Conservation (phyloP, 1,140 invertebrate species). For the Rhopalosiphum maidis region DNA sequence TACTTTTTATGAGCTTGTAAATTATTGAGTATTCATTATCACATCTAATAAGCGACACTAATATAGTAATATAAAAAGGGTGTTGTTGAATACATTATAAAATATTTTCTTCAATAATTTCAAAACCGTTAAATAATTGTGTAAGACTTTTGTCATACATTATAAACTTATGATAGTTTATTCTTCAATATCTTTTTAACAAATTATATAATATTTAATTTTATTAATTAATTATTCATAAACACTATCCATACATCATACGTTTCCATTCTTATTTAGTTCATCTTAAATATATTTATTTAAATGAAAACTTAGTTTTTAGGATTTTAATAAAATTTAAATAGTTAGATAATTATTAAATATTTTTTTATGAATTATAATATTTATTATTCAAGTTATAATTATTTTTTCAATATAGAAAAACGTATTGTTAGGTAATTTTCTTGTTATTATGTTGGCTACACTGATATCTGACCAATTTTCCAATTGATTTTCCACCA, state of each 20-base stretch:
- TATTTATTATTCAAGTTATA: neutral
- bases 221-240: neutral
- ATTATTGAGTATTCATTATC: neutral
- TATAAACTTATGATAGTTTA: neutral
- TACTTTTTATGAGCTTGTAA: neutral
- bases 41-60: neutral
- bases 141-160: neutral
- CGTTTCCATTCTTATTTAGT: neutral
- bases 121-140: neutral
- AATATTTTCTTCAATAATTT: too few species aligned
- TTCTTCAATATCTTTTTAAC: neutral
- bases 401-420: neutral
- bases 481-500: conserved; percentile 56
- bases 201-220: neutral
- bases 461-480: conserved; percentile 40
- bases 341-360: neutral
- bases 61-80: neutral
- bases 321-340: neutral
- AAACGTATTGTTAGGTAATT: neutral
- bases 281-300: neutral
- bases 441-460: neutral
- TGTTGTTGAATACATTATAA: neutral
- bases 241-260: neutral
- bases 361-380: neutral
- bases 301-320: neutral